Evolutionary conservation across 2,888 invertebrate genomes (phyloP).

Genomic region (Lasioglossum lativentre): DNA sequence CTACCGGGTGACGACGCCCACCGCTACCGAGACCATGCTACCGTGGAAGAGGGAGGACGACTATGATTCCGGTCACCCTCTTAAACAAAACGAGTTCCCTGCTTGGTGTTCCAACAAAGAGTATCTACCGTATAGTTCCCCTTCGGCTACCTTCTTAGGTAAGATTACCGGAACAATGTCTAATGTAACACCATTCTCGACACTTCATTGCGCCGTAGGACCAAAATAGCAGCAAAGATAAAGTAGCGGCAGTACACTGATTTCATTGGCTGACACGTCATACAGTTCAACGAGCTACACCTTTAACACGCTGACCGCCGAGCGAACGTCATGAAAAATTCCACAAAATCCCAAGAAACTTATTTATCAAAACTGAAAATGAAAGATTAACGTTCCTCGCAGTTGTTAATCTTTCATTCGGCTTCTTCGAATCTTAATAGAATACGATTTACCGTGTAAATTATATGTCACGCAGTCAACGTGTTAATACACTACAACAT

Average conservation of each 20-base stretch:
- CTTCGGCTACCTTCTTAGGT: constrained; percentile 96
- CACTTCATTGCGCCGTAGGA: neutral
- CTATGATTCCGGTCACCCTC: constrained; percentile 88
- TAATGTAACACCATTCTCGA: neutral
- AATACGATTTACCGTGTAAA: neutral
- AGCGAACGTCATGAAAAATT: neutral
- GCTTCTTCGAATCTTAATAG: too few species aligned
- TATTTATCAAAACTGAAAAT: too few species aligned
- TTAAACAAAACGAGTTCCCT: constrained; percentile 95
- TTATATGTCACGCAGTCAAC: neutral
- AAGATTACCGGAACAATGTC: constrained; percentile 75
- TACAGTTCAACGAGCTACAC: constrained; percentile 4
- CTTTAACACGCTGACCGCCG: neutral
- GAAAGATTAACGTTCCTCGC: neutral
- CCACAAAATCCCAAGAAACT: neutral
- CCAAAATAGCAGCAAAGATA: neutral
- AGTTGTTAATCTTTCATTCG: too few species aligned
- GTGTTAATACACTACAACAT: constrained; percentile 1
- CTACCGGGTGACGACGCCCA: constrained; percentile 93
- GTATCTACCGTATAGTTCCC: constrained; percentile 95
- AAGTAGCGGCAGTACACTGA: constrained; percentile 13
- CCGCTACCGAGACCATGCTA: constrained; percentile 94
- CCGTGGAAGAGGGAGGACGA: constrained; percentile 96
- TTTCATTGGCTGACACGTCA: constrained; percentile 32
- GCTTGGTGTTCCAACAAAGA: constrained; percentile 98